These are phyloP conservation scores for Hirtodrosophila alboralis DNA, from an alignment of 2,888 invertebrate species.

Conservation along the genomic window DNA sequence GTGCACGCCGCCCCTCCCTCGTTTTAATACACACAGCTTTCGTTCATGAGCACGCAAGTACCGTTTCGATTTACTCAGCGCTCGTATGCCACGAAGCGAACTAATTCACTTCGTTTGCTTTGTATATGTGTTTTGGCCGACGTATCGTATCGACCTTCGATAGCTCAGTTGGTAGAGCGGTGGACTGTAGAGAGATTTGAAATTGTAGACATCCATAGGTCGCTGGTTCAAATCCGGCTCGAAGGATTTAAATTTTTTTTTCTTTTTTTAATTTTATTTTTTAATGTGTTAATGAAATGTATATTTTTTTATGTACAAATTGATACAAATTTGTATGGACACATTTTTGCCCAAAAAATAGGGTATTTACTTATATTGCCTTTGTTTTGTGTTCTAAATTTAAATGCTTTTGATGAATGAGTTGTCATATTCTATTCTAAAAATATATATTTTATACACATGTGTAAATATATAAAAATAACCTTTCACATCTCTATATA, in stretches of 20 bases:
- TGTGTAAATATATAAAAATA: no score
- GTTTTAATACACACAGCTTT: slow-evolving; percentile 17
- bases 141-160: slow-evolving; percentile 69
- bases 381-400: no score
- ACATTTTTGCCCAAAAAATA: no score
- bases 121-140: slow-evolving; percentile 24
- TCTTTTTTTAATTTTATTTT: slow-evolving; percentile 4
- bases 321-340: not conserved
- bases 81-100: slow-evolving; percentile 5
- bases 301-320: not conserved
- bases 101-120: not conserved
- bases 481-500: no score
- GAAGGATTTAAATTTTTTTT: slow-evolving; percentile 67
- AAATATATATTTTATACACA: no score
- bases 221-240: slow-evolving; percentile 83
- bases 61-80: slow-evolving; percentile 37
- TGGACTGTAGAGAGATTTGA: slow-evolving; percentile 75
- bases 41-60: slow-evolving; percentile 21
- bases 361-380: no score
- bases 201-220: slow-evolving; percentile 78
- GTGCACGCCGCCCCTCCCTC: slow-evolving; percentile 1
- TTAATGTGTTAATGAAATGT: not conserved
- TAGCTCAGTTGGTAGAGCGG: slow-evolving; percentile 83
- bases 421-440: no score
- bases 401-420: no score